Conservation (phyloP, 2,113 vertebrate species). For the Ornithorhynchus anatinus region DNA sequence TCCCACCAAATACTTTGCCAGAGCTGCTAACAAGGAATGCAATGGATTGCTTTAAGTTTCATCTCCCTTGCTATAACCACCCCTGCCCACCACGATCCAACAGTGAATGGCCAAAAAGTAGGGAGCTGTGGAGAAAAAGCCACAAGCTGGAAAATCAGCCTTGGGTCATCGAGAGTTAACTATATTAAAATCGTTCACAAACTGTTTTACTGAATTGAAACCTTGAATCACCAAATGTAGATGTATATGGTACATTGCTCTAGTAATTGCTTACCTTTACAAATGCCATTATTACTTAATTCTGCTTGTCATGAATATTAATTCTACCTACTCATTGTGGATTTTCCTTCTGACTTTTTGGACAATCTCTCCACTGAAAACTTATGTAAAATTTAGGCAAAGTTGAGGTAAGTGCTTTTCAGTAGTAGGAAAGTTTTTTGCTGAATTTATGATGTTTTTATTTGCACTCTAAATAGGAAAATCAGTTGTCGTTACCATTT, state of each 20-base stretch:
- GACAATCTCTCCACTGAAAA: not conserved
- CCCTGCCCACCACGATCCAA: not conserved
- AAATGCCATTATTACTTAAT: not conserved
- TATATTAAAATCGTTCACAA: not conserved
- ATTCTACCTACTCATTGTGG: not conserved
- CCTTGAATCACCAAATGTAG: not conserved
- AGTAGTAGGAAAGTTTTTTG: not conserved
- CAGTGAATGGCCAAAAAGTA: not conserved
- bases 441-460: conserved; percentile 24
- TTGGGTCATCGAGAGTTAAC: not conserved
- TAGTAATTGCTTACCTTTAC: not conserved
- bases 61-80: too few relatives aligned
- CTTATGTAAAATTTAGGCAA: not conserved
- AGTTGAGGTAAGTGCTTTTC: not conserved
- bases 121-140: not conserved
- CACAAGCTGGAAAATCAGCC: not conserved
- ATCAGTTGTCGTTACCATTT: conserved; percentile 19
- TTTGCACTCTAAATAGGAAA: conserved; percentile 34
- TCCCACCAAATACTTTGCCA: not conserved
- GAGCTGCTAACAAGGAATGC: not conserved
- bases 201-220: not conserved
- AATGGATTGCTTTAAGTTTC: not conserved
- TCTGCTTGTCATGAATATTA: not conserved
- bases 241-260: not conserved
- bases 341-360: conserved; percentile 3